Base-by-base conservation (phyloP, 2,797 vertebrate genomes). In the Enteromius unitaeniatus region DNA sequence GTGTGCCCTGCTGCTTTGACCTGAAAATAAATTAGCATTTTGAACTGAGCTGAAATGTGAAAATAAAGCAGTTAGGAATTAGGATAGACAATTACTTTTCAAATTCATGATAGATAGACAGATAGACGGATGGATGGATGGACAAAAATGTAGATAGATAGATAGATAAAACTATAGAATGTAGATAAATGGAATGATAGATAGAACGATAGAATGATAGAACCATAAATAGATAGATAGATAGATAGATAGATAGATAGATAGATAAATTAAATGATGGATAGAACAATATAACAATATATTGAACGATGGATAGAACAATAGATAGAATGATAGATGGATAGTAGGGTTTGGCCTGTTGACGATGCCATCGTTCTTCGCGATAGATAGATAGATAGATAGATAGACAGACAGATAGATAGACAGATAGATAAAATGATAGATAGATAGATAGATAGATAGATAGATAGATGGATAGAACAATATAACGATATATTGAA, bases 401-500 rank as follows among this genome's bases (percentile, higher is more conserved):
- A 40, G 34, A 40, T 3, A 21, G 34, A 11, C 6, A 69, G 17
- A 68, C 1, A 31, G 62, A 31, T 2, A 15, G 28, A 64, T 11
- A 64, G 28, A 31, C 4, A 5, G 34, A 47, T 0, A 64, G 60
- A 62, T 28, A 62, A 15, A 69, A 0, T 3, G 19, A 23, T 3
- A 42, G 37, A 42, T 21, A 42, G 37, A 14, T 1, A 23, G 19
- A 69, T 1, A 67, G 64, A 34, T 0, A 7, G 15, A 65, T 0
- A 31, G 28, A 65, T 1, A 10, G 7, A 40, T 0, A 1, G 55
- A 23, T 0, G 1, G 6, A 64, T 6, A 23, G 1, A 8, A 23
- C 0, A 2, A 10, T 3, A 23, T 1, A 13, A 8, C 0, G 0
- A 23, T 1, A 23, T 34, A 34, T 2, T 34, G 34, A 34, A 2